Conservation (phyloP, 2,113 vertebrate species). For the Xiphorhynchus elegans region DNA sequence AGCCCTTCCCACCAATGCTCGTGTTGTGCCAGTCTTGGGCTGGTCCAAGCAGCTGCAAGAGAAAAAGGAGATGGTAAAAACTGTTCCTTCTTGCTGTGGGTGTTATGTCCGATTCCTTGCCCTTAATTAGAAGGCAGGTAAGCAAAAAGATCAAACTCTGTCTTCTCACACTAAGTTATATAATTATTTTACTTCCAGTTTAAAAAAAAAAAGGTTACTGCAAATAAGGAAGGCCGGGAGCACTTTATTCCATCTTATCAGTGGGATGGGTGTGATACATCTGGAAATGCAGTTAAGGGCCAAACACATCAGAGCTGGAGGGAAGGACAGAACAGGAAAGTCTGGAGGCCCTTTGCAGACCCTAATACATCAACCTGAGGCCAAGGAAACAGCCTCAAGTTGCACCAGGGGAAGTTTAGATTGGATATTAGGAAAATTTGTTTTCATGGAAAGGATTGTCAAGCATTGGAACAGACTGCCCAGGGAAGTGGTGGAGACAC, state of each 20-base stretch:
- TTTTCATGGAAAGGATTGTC: neutral
- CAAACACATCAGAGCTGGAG: neutral
- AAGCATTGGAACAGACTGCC: neutral
- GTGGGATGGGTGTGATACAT: neutral
- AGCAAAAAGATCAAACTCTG: neutral
- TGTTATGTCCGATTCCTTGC: neutral
- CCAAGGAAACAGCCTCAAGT: neutral
- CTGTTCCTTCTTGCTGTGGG: neutral
- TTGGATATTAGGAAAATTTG: neutral
- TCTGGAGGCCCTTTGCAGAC: neutral
- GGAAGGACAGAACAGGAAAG: neutral
- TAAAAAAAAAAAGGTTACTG: neutral
- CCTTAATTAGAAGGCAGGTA: neutral
- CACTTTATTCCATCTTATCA: neutral
- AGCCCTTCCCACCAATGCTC: conserved; percentile 75
- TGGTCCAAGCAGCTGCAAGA: conserved; percentile 62
- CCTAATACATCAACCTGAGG: neutral
- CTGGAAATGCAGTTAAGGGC: neutral
- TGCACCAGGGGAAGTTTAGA: neutral
- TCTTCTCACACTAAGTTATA: neutral
- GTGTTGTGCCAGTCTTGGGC: conserved; percentile 70
- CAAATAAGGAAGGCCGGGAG: neutral
- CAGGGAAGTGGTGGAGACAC: neutral
- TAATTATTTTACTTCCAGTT: neutral
- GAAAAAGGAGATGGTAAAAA: neutral